phyloP scores from a whole-genome alignment of 2,113 vertebrate species.

The Notiomystis cincta region DNA sequence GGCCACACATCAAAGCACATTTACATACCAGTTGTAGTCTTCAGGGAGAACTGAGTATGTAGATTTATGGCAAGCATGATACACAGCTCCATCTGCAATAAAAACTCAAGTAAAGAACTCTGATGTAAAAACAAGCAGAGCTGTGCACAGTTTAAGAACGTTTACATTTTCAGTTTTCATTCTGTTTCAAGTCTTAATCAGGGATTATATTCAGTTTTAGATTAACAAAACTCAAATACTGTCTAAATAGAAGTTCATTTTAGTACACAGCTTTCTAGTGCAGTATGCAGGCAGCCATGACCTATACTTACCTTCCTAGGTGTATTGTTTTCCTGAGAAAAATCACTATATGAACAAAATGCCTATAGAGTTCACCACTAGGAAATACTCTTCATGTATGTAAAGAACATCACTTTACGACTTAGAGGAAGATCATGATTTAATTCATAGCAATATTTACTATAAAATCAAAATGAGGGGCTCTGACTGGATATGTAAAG shows the following conservation, averaged over 20 bases:
- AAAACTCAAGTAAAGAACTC: background rate
- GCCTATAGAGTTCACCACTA: background rate
- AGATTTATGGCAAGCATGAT: slow-evolving; percentile 56
- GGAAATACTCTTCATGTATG: background rate
- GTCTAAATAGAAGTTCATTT: background rate
- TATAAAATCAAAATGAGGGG: background rate
- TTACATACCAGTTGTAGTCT: slow-evolving; percentile 79
- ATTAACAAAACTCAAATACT: background rate
- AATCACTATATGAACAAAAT: background rate
- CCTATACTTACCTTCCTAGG: background rate
- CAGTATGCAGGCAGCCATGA: background rate
- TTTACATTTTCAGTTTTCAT: background rate
- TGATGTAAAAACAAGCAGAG: background rate
- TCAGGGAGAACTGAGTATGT: slow-evolving; percentile 75
- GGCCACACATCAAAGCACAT: background rate
- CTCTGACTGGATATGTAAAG: background rate
- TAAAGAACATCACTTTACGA: background rate
- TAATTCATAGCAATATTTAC: background rate
- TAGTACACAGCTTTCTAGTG: background rate
- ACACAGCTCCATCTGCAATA: slow-evolving; percentile 57
- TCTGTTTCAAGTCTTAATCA: background rate
- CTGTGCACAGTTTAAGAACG: background rate
- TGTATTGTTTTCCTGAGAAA: background rate
- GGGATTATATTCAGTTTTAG: background rate
- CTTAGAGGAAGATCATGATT: background rate